phyloP scores from a whole-genome alignment of 2,797 vertebrate genomes.

The Gallinago nigripennis region DNA sequence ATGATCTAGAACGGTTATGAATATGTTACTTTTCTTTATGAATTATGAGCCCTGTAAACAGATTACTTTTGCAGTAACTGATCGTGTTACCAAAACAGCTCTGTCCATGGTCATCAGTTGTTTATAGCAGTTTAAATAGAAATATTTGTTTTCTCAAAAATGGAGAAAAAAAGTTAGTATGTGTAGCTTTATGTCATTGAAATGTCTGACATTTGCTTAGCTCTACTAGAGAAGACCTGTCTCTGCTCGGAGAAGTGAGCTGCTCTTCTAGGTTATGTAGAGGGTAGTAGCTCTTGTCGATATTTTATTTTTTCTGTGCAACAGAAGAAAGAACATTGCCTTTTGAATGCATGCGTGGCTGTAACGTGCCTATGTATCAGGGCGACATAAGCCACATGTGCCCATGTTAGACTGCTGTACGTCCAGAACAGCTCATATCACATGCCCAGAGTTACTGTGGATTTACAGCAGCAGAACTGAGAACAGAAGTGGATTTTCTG shows the following conservation, averaged over 20 bases:
- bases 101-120: not conserved
- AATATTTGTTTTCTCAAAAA: not conserved
- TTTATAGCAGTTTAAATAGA: not conserved
- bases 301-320: not conserved
- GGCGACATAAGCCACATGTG: not conserved
- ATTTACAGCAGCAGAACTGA: not conserved
- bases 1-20: not conserved
- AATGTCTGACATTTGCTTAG: not conserved
- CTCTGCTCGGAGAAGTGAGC: not conserved
- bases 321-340: not conserved
- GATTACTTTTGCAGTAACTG: not conserved
- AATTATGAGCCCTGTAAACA: not conserved
- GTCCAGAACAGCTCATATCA: not conserved
- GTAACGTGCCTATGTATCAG: rapidly evolving
- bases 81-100: not conserved
- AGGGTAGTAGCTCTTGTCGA: not conserved
- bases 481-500: not conserved
- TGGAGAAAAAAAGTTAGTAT: not conserved
- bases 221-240: not conserved
- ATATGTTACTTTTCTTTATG: not conserved
- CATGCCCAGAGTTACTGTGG: not conserved
- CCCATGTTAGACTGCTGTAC: not conserved
- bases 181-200: not conserved
- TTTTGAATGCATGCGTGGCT: not conserved
- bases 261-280: not conserved